A percentile compares a stretch with the other conserved stretches of the same genome.
Evolutionary conservation across 2,113 vertebrate species (phyloP).

Genomic region (Buteo buteo): DNA sequence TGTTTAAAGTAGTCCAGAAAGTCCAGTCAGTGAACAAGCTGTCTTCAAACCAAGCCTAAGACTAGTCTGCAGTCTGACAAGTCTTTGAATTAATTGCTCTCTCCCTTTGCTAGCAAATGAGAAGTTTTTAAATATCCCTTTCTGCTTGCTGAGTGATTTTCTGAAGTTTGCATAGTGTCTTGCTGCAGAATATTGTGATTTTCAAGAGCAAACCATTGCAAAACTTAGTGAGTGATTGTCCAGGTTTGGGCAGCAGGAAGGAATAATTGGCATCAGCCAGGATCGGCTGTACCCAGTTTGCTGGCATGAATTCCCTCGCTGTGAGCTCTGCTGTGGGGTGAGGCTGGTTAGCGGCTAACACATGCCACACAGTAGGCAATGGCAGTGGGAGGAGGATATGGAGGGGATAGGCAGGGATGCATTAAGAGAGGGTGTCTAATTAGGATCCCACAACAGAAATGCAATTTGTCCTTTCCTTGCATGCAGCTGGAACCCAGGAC

Average conservation of each 20-base stretch:
- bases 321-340: neutral
- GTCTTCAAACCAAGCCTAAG: neutral
- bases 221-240: accelerated
- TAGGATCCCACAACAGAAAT: neutral
- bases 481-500: neutral
- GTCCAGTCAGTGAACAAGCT: neutral
- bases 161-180: neutral
- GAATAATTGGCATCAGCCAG: neutral
- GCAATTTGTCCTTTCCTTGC: neutral
- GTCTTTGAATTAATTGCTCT: neutral
- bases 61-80: neutral
- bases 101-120: neutral
- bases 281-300: accelerated
- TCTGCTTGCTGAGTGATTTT: neutral
- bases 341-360: neutral
- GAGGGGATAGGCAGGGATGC: accelerated
- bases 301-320: accelerated
- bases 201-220: neutral
- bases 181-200: neutral
- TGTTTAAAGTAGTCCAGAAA: constrained; percentile 6
- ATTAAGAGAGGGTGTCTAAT: no score
- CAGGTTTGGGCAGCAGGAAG: neutral
- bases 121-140: neutral
- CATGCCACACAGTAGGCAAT: neutral
- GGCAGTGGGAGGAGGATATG: neutral